Evolutionary conservation across 92 coral and sea anemone species (phyloP).

Genomic region (Siderastrea siderea): DNA sequence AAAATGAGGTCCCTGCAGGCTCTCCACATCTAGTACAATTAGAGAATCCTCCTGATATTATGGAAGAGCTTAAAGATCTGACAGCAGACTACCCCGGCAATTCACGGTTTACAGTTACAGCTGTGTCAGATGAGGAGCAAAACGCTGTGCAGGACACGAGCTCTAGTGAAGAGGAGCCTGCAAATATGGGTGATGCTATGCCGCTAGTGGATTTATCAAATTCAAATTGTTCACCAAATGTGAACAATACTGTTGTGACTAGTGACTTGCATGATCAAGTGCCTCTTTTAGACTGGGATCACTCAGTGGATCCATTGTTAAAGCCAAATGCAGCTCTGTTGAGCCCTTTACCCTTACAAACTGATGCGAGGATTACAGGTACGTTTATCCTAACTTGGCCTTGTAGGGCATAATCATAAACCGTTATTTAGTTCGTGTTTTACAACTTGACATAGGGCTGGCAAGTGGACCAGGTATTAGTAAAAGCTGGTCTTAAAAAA

Average conservation of each 20-base stretch:
- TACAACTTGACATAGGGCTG: too few relatives aligned
- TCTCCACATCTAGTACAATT: constrained; percentile 62
- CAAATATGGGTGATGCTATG: neutral
- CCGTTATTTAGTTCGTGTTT: too few relatives aligned
- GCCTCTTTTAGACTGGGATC: constrained; percentile 16
- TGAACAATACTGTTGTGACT: neutral
- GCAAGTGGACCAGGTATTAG: too few relatives aligned
- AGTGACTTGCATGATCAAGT: neutral
- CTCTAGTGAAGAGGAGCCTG: constrained; percentile 32
- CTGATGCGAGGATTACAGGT: constrained; percentile 14
- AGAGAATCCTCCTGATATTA: constrained; percentile 70
- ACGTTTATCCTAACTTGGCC: neutral
- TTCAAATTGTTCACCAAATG: neutral
- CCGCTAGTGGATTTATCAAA: constrained; percentile 40
- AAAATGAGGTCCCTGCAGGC: constrained; percentile 1
- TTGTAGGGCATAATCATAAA: too few relatives aligned
- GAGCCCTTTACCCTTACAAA: neutral
- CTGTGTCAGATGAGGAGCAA: constrained; percentile 53
- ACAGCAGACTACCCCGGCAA: constrained; percentile 68
- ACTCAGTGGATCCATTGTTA: neutral
- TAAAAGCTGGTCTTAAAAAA: too few relatives aligned
- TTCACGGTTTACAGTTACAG: constrained; percentile 71
- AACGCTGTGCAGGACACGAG: constrained; percentile 15
- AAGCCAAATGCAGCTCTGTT: neutral
- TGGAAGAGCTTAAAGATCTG: constrained; percentile 63